phyloP scores from a whole-genome alignment of 2,888 invertebrate genomes.

The Cheilosia soror region DNA sequence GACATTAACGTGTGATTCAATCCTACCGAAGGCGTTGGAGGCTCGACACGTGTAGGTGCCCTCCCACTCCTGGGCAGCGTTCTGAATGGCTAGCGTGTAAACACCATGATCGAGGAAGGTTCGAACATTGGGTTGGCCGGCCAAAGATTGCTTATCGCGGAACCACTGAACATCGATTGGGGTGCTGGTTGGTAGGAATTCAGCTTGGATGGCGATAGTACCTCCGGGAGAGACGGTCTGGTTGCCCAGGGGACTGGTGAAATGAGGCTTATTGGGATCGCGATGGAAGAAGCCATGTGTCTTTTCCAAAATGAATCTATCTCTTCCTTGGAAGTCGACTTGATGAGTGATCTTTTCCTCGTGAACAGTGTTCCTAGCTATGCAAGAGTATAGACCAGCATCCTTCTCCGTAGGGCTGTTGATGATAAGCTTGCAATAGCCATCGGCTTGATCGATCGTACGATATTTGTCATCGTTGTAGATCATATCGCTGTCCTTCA shows the following conservation, averaged over 20 bases:
- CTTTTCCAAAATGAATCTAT: conserved; percentile 83
- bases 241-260: conserved; percentile 88
- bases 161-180: conserved; percentile 92
- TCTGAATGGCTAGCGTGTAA: conserved; percentile 89
- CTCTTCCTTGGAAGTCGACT: conserved; percentile 86
- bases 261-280: conserved; percentile 87
- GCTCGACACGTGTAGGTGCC: conserved; percentile 92
- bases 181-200: conserved; percentile 87
- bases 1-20: conserved; percentile 90
- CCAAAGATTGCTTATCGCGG: conserved; percentile 86
- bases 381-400: conserved; percentile 90
- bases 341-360: conserved; percentile 90
- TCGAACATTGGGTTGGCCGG: conserved; percentile 86
- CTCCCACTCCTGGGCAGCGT: conserved; percentile 89
- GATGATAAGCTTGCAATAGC: conserved; percentile 89
- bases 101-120: conserved; percentile 88
- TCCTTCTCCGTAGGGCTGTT: conserved; percentile 88
- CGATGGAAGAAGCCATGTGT: conserved; percentile 83
- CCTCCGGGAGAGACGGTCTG: conserved; percentile 90
- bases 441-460: conserved; percentile 89
- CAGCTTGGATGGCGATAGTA: conserved; percentile 92
- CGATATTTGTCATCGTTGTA: conserved; percentile 85
- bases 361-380: conserved; percentile 89
- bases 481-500: conserved; percentile 88
- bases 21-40: conserved; percentile 89